Evolutionary conservation across 2,888 invertebrate species (phyloP).

Genomic region (Pandemis cinnamomeana): DNA sequence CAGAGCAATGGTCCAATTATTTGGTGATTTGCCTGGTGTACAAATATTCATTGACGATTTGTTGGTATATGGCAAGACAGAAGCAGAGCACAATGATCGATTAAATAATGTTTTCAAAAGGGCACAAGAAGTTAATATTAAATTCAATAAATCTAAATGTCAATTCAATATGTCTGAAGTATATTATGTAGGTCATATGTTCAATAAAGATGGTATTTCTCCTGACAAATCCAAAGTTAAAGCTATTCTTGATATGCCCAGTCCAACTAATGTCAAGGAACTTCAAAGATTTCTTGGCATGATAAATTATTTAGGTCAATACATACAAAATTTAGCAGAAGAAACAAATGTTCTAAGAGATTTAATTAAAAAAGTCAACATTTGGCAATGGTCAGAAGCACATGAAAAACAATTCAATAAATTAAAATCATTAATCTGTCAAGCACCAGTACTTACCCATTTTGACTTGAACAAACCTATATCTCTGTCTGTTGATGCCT

Average conservation of each 20-base stretch:
- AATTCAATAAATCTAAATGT: constrained; percentile 44
- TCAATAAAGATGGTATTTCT: constrained; percentile 34
- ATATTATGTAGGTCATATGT: constrained; percentile 34
- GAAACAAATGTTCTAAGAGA: constrained; percentile 39
- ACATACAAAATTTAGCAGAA: constrained; percentile 41
- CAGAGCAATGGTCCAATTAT: constrained; percentile 39
- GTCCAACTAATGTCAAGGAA: constrained; percentile 34
- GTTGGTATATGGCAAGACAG: constrained; percentile 29
- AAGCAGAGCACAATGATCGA: constrained; percentile 33
- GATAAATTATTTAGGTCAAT: constrained; percentile 42
- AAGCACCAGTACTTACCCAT: constrained; percentile 42
- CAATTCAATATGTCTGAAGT: constrained; percentile 26
- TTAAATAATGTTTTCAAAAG: constrained; percentile 36
- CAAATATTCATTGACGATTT: constrained; percentile 43
- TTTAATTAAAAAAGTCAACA: constrained; percentile 47
- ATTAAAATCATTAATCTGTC: constrained; percentile 39
- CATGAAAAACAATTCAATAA: constrained; percentile 44
- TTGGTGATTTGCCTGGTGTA: constrained; percentile 39
- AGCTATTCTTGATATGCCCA: constrained; percentile 39
- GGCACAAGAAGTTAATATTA: constrained; percentile 39
- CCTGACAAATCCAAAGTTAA: constrained; percentile 33
- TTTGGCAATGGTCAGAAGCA: constrained; percentile 48
- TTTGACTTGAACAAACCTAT: constrained; percentile 40
- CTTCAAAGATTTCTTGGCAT: constrained; percentile 41
- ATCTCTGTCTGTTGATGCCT: constrained; percentile 11